These are phyloP conservation scores for Podargus strigoides DNA, from an alignment of 2,797 vertebrate species.

Conservation along the genomic window DNA sequence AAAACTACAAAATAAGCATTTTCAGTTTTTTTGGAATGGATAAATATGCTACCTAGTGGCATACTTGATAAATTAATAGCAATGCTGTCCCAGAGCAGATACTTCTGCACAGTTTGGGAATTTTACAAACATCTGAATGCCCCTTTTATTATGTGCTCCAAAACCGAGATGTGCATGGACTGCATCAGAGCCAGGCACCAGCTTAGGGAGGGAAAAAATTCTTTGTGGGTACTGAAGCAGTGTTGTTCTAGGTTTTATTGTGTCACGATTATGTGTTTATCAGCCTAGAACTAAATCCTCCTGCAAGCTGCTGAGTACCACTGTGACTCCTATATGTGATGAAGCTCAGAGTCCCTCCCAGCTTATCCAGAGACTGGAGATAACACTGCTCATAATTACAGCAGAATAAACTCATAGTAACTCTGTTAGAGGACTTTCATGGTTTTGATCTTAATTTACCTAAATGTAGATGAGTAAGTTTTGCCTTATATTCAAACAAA, in stretches of 20 bases:
- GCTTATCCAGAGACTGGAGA: neutral
- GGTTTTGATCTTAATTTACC: neutral
- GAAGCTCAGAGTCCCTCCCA: neutral
- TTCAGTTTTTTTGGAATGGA: neutral
- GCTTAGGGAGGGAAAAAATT: neutral
- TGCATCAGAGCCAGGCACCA: neutral
- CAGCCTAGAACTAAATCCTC: neutral
- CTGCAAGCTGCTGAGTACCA: neutral
- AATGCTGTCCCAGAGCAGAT: neutral
- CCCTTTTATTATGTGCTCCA: neutral
- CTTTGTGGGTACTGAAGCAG: neutral
- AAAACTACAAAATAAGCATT: neutral
- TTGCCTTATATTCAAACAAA: neutral
- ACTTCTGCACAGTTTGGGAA: neutral
- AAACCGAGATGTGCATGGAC: neutral
- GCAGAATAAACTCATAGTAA: neutral
- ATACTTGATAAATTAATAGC: neutral
- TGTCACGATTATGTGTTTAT: neutral
- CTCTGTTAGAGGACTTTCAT: neutral
- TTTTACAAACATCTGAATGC: conserved; percentile 20
- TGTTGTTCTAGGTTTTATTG: neutral
- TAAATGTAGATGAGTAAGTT: neutral
- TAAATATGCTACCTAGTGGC: neutral
- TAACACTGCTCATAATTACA: neutral
- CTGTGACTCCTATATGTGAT: neutral